These are phyloP conservation scores for Macrochelys suwanniensis DNA, from an alignment of 2,797 vertebrate species.

Conservation along the genomic window DNA sequence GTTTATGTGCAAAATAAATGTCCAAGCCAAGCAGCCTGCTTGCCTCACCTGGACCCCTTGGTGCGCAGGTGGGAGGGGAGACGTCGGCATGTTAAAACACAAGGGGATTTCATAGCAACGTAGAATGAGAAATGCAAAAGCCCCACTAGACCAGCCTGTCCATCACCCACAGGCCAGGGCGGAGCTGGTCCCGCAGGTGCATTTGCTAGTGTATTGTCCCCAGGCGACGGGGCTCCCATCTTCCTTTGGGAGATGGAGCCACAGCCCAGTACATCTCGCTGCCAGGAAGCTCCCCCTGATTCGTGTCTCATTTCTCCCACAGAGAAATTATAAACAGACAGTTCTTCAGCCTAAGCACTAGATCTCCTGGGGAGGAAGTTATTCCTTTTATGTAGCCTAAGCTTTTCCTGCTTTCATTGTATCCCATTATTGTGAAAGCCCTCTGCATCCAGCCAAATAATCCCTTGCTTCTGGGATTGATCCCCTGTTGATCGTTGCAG, in stretches of 20 bases:
- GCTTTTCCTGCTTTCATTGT: accelerated
- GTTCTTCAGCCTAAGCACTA: not conserved
- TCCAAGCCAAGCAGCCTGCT: not conserved
- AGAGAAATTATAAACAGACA: not conserved
- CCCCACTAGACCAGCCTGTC: accelerated
- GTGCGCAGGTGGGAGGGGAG: not conserved
- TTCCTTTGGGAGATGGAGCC: not conserved
- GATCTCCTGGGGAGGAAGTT: not conserved
- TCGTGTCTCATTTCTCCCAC: not conserved
- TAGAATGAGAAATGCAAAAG: not conserved
- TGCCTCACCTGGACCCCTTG: not conserved
- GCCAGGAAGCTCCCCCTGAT: not conserved
- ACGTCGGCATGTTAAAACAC: not conserved
- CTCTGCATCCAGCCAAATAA: not conserved
- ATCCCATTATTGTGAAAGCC: not conserved
- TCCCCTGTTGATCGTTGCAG: not conserved
- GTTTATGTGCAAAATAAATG: not conserved
- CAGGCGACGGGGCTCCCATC: not conserved
- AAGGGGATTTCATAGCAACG: not conserved
- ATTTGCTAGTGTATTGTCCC: not conserved
- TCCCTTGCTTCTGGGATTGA: accelerated
- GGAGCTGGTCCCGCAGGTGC: not conserved
- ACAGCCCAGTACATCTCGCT: accelerated
- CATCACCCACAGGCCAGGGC: not conserved
- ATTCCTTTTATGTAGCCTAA: not conserved